phyloP scores from a whole-genome alignment of 2,113 vertebrate genomes.

The Microtus ochrogaster region DNA sequence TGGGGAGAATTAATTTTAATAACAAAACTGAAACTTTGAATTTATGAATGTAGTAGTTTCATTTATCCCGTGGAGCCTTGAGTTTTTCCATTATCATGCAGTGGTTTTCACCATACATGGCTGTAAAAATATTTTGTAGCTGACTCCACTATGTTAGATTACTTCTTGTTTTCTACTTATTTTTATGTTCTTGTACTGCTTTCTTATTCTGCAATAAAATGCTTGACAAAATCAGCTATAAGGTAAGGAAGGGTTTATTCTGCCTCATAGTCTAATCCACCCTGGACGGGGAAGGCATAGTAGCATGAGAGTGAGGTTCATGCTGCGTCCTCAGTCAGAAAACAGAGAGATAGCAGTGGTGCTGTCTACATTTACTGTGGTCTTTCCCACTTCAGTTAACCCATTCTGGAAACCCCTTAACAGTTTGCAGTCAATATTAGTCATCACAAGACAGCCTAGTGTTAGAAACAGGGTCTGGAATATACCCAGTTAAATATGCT shows the following conservation, averaged over 20 bases:
- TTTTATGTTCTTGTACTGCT: background rate
- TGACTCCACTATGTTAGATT: background rate
- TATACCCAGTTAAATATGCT: background rate
- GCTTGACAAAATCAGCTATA: background rate
- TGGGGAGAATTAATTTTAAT: background rate
- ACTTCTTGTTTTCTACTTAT: background rate
- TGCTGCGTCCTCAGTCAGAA: background rate
- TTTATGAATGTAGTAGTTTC: background rate
- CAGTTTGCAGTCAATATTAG: background rate
- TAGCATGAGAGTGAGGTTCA: background rate
- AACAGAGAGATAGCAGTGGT: too few relatives aligned
- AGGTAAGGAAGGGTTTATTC: background rate
- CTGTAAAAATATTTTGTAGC: background rate
- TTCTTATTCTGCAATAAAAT: background rate
- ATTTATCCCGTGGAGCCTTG: background rate
- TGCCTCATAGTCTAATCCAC: background rate
- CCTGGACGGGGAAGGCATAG: background rate
- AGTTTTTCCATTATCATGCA: background rate
- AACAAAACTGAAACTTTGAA: background rate
- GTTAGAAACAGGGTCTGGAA: background rate
- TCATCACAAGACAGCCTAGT: background rate
- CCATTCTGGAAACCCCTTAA: background rate
- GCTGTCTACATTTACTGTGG: too few relatives aligned
- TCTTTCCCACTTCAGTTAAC: background rate
- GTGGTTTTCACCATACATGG: background rate